Evolutionary conservation across 2,797 vertebrate species (phyloP).

Genomic region (Emys orbicularis): DNA sequence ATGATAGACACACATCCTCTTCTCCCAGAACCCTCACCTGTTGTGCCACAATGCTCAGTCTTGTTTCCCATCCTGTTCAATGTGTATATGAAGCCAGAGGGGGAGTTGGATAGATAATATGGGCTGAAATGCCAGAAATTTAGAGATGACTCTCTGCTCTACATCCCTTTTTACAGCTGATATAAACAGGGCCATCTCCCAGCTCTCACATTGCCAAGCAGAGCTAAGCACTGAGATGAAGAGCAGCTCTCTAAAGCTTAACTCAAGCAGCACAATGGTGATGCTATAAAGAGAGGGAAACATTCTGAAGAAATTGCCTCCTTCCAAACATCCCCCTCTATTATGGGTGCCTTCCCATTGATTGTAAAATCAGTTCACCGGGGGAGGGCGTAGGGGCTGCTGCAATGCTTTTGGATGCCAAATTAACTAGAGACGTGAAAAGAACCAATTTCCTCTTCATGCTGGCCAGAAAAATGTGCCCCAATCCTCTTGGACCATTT

Average conservation of each 20-base stretch:
- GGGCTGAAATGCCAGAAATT: not conserved
- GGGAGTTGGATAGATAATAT: not conserved
- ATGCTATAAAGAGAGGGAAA: not conserved
- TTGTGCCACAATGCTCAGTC: not conserved
- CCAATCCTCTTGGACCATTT: not conserved
- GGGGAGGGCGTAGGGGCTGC: not conserved
- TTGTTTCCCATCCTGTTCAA: not conserved
- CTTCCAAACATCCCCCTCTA: not conserved
- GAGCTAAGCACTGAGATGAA: not conserved
- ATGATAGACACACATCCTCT: too few relatives aligned
- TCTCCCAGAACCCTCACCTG: not conserved
- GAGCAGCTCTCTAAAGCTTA: not conserved
- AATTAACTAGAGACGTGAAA: not conserved
- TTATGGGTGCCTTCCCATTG: not conserved
- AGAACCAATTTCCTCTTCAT: not conserved
- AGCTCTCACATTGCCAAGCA: not conserved
- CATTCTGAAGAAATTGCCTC: rapidly evolving
- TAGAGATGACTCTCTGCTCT: not conserved
- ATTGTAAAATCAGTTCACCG: not conserved
- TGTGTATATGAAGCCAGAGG: not conserved
- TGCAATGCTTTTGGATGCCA: not conserved
- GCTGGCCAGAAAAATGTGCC: not conserved
- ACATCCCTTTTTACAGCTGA: not conserved
- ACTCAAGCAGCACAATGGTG: not conserved
- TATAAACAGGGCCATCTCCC: not conserved